A percentile compares a stretch with the other conserved stretches of the same genome.
Evolutionary conservation across 2,797 vertebrate species (phyloP).

Genomic region (Allobates femoralis): DNA sequence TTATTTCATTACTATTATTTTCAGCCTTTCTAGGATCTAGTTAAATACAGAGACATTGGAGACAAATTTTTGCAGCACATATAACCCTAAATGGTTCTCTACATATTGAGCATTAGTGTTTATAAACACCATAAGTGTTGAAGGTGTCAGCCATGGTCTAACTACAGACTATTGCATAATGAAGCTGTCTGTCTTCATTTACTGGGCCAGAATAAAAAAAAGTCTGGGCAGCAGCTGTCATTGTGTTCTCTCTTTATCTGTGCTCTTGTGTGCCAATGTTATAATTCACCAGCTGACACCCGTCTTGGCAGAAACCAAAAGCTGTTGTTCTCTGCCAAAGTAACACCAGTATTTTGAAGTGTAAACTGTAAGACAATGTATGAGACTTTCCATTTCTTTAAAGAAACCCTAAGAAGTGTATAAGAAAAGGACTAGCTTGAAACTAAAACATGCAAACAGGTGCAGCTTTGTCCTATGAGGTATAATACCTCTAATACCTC

Average conservation of each 20-base stretch:
- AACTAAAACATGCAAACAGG: neutral
- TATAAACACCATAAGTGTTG: slow-evolving; percentile 57
- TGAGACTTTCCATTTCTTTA: slow-evolving; percentile 65
- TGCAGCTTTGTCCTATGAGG: neutral
- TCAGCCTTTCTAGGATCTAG: too few relatives aligned
- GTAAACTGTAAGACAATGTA: slow-evolving; percentile 75
- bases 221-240: slow-evolving; percentile 63
- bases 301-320: slow-evolving; percentile 76
- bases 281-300: slow-evolving; percentile 84
- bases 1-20: too few relatives aligned
- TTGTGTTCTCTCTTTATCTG: slow-evolving; percentile 82
- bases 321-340: slow-evolving; percentile 72
- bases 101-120: slow-evolving; percentile 22
- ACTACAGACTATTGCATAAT: slow-evolving; percentile 81
- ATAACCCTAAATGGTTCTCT: slow-evolving; percentile 32
- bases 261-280: slow-evolving; percentile 78
- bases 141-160: slow-evolving; percentile 65
- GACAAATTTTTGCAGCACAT: neutral
- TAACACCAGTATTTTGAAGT: slow-evolving; percentile 71
- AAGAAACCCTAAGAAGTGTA: neutral
- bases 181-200: slow-evolving; percentile 83
- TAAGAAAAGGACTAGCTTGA: neutral
- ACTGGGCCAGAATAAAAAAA: slow-evolving; percentile 80
- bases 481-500: neutral
- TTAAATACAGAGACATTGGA: neutral